These are phyloP conservation scores for Potamilus streckersoni DNA, from an alignment of 1,140 invertebrate species.

Conservation along the genomic window DNA sequence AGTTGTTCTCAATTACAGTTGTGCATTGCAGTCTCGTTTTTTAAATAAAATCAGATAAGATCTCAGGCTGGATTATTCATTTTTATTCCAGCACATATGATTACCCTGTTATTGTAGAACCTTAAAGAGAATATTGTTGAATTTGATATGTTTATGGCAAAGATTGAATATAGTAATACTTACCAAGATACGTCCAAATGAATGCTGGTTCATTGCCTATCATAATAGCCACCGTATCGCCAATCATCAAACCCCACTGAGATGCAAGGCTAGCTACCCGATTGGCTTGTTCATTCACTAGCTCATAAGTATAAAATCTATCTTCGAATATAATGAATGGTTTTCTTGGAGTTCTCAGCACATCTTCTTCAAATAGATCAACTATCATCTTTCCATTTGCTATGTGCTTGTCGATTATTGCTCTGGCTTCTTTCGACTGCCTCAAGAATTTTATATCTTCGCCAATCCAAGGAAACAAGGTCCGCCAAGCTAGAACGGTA, in stretches of 20 bases:
- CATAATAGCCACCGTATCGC: conserved; percentile 53
- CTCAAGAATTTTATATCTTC: conserved; percentile 37
- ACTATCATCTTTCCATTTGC: conserved; percentile 34
- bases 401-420: conserved; percentile 5
- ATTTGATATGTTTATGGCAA: too few relatives aligned
- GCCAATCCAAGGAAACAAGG: conserved; percentile 41
- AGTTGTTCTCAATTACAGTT: too few relatives aligned
- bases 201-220: conserved; percentile 57
- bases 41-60: too few relatives aligned
- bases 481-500: conserved; percentile 32
- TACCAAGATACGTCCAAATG: conserved; percentile 61
- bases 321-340: conserved; percentile 55
- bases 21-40: too few relatives aligned
- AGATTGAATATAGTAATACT: background rate
- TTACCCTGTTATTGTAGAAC: too few relatives aligned
- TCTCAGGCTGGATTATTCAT: too few relatives aligned
- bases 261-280: conserved; percentile 48
- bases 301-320: conserved; percentile 45
- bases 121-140: too few relatives aligned
- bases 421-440: conserved; percentile 8
- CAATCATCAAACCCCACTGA: conserved; percentile 34
- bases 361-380: conserved; percentile 53
- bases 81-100: too few relatives aligned
- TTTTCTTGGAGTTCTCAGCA: conserved; percentile 33
- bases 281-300: conserved; percentile 51